A percentile compares a stretch with the other conserved stretches of the same genome.
These are phyloP conservation scores for Phocoena phocoena DNA, from an alignment of 2,113 vertebrate genomes.

Conservation along the genomic window DNA sequence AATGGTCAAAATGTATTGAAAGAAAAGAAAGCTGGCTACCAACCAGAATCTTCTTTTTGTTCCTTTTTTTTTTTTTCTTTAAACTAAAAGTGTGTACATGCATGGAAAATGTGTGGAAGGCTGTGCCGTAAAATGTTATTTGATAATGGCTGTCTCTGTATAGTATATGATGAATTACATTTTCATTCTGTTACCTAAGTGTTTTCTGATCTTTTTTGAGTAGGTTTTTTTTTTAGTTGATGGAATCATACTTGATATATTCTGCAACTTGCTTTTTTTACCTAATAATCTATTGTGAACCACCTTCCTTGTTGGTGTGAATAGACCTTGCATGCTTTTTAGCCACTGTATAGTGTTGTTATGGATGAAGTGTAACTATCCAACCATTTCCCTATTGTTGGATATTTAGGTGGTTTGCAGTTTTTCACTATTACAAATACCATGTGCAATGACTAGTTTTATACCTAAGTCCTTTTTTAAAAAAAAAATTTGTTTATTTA, in stretches of 20 bases:
- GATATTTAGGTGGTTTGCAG: background rate
- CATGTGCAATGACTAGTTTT: background rate
- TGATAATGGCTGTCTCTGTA: background rate
- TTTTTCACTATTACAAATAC: background rate
- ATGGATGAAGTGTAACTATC: background rate
- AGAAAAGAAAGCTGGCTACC: background rate
- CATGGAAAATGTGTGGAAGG: background rate
- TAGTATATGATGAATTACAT: background rate
- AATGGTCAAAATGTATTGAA: background rate
- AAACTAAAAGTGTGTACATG: background rate
- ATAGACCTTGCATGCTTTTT: background rate
- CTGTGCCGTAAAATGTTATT: background rate
- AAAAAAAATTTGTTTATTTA: too few species aligned
- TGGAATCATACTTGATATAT: background rate
- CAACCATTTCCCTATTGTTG: background rate
- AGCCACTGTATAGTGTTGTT: background rate
- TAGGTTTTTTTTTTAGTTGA: background rate
- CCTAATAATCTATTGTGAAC: background rate
- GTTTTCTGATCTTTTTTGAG: background rate
- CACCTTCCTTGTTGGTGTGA: background rate
- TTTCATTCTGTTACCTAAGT: constrained; percentile 28
- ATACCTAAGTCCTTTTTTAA: background rate
- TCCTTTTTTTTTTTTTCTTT: background rate
- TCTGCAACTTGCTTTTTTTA: background rate
- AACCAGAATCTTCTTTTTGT: background rate